Percentiles rank a stretch among this genome's conserved stretches.
Conservation (phyloP, 2,888 invertebrate species). For the Terebella lapidaria region DNA sequence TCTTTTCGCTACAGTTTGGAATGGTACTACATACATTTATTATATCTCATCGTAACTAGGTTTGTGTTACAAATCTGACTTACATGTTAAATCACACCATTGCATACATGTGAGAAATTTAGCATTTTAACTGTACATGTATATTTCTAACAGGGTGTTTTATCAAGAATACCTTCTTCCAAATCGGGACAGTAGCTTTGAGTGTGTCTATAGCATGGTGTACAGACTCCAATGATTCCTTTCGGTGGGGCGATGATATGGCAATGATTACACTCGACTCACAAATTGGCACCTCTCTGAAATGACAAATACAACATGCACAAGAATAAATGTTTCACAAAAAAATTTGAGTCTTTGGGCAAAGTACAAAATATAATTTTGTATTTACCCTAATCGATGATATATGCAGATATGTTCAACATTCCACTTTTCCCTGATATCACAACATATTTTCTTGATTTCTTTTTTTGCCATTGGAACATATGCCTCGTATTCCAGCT, state of each 20-base stretch:
- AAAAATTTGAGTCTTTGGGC: neutral
- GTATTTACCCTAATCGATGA: conserved; percentile 67
- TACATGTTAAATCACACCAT: too few relatives aligned
- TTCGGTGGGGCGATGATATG: conserved; percentile 80
- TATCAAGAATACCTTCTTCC: conserved; percentile 88
- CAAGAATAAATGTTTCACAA: neutral
- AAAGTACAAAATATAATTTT: neutral
- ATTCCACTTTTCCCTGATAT: conserved; percentile 70
- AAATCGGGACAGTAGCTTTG: conserved; percentile 84
- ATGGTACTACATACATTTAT: too few relatives aligned
- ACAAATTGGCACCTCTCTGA: conserved; percentile 66
- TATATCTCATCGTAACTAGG: too few relatives aligned
- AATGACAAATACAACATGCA: conserved; percentile 2
- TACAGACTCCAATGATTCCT: conserved; percentile 76
- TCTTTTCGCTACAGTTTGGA: too few relatives aligned
- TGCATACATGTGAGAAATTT: too few relatives aligned
- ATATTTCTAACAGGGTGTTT: too few relatives aligned
- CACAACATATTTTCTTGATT: conserved; percentile 71
- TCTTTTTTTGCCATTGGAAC: conserved; percentile 83
- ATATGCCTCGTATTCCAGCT: conserved; percentile 89
- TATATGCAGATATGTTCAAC: conserved; percentile 78
- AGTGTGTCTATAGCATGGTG: conserved; percentile 77
- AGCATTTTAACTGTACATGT: too few relatives aligned
- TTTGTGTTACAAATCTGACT: too few relatives aligned
- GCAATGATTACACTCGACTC: conserved; percentile 89